phyloP scores from a whole-genome alignment of 2,113 vertebrate genomes.

The Smithornis capensis region DNA sequence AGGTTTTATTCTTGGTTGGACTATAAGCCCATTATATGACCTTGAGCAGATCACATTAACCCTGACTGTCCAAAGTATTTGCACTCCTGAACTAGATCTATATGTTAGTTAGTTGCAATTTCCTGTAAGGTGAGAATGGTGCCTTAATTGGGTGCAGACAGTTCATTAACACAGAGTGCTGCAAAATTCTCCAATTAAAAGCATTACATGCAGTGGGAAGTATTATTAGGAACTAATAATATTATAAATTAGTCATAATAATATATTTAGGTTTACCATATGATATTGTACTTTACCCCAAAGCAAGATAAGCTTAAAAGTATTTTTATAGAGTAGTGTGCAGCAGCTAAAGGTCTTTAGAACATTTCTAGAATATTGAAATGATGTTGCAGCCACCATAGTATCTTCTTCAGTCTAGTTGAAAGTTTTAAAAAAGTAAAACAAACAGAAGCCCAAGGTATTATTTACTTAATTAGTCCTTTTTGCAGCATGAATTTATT shows the following conservation, averaged over 20 bases:
- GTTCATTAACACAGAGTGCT: background rate
- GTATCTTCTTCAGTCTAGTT: background rate
- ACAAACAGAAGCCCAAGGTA: background rate
- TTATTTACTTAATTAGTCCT: conserved; percentile 21
- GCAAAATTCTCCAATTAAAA: background rate
- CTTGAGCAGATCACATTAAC: background rate
- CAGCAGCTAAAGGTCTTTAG: background rate
- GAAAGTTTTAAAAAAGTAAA: background rate
- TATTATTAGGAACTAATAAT: background rate
- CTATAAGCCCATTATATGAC: background rate
- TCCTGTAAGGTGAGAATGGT: background rate
- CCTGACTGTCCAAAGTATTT: background rate
- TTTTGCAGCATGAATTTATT: background rate
- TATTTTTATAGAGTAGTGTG: background rate
- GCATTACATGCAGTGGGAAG: background rate
- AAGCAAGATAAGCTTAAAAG: background rate
- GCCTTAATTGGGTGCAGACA: background rate
- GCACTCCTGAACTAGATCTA: background rate
- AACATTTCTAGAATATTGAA: conserved; percentile 22
- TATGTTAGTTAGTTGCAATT: background rate
- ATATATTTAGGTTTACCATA: background rate
- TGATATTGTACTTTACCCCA: background rate
- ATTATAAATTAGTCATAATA: background rate
- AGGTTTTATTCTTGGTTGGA: background rate
- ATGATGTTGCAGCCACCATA: conserved; percentile 14